Percentiles rank a stretch among this genome's conserved stretches.
Evolutionary conservation across 2,113 vertebrate genomes (phyloP).

Genomic region (Erythrocebus patas): DNA sequence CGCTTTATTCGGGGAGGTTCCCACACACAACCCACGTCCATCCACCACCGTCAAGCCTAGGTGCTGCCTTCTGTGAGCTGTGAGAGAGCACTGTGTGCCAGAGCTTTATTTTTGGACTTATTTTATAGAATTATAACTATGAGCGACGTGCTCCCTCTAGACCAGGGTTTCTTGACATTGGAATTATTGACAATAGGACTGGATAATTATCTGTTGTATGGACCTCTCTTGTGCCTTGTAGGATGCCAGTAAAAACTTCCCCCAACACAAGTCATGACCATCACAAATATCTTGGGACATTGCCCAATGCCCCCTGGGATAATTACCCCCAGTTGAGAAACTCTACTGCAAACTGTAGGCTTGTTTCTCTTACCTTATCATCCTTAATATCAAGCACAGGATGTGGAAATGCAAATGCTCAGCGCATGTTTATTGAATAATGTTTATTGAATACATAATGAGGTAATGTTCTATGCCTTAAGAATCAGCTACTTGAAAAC

Average conservation of each 20-base stretch:
- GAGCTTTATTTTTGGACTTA: rapidly evolving
- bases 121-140: neutral
- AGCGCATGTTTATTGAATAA: neutral
- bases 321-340: neutral
- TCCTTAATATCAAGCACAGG: neutral
- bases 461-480: neutral
- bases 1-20: neutral
- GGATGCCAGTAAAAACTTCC: neutral
- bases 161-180: neutral
- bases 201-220: neutral
- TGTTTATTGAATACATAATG: neutral
- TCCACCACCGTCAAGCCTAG: neutral
- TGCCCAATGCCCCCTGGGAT: too few species aligned
- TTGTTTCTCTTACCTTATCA: neutral
- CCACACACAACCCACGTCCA: neutral
- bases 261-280: neutral
- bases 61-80: neutral
- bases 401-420: neutral
- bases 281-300: neutral
- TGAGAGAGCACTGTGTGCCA: neutral
- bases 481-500: neutral
- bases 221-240: rapidly evolving
- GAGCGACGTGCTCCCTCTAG: neutral
- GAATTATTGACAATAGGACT: neutral
- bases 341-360: neutral